These are phyloP conservation scores for Euzophera pinguis DNA, from an alignment of 2,888 invertebrate species.

Conservation along the genomic window DNA sequence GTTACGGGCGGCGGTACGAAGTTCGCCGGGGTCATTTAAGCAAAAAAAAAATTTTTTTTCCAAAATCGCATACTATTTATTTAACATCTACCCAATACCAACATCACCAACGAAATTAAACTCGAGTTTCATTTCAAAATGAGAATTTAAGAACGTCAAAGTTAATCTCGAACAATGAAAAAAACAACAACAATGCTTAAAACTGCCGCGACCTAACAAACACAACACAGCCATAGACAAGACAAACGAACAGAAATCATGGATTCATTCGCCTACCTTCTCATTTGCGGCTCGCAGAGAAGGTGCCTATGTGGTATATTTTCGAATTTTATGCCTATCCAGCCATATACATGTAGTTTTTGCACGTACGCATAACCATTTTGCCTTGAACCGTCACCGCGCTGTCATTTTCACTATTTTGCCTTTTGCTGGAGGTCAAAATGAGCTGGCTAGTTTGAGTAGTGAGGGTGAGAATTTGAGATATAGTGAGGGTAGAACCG, in stretches of 20 bases:
- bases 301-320: slow-evolving; percentile 62
- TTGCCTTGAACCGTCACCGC: slow-evolving; percentile 39
- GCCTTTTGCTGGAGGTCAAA: slow-evolving; percentile 30
- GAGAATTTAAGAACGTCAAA: background rate
- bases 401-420: slow-evolving; percentile 24
- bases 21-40: too few species aligned
- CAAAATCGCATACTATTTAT: too few species aligned
- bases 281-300: slow-evolving; percentile 65
- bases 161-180: background rate
- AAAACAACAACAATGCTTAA: too few species aligned
- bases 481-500: slow-evolving; percentile 59
- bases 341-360: slow-evolving; percentile 47
- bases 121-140: background rate
- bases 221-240: slow-evolving; percentile 21
- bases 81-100: too few species aligned
- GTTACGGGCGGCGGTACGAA: too few species aligned
- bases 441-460: slow-evolving; percentile 29
- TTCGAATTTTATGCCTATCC: slow-evolving; percentile 75
- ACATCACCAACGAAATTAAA: background rate
- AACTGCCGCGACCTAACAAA: background rate
- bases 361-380: slow-evolving; percentile 42
- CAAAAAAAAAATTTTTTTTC: too few species aligned
- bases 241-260: slow-evolving; percentile 56
- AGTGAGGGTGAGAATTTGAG: slow-evolving; percentile 63
- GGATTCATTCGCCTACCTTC: slow-evolving; percentile 61